These are phyloP conservation scores for Mystacornis crossleyi DNA, from an alignment of 2,113 vertebrate genomes.

Conservation along the genomic window DNA sequence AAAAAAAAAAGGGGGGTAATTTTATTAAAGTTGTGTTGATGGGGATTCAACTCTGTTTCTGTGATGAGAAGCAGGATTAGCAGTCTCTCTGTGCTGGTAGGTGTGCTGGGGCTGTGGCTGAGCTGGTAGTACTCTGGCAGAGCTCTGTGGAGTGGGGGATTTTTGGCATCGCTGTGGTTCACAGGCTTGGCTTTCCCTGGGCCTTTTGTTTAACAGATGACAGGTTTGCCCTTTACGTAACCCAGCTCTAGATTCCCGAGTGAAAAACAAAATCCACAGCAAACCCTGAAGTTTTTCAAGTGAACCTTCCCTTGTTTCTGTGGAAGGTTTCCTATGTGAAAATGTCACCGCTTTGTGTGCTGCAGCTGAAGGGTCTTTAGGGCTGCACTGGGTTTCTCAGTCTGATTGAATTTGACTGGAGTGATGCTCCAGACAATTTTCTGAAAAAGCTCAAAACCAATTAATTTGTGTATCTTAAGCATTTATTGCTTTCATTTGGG, in stretches of 20 bases:
- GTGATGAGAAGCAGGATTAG: background rate
- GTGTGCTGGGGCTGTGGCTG: background rate
- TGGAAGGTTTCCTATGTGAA: background rate
- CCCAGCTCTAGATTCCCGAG: background rate
- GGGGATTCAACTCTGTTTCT: background rate
- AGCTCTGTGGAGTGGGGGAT: background rate
- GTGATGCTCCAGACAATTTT: background rate
- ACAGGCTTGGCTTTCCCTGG: background rate
- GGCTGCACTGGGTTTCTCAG: background rate
- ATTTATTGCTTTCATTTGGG: background rate
- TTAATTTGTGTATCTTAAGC: background rate
- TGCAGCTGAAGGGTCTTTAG: background rate
- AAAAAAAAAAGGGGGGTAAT: background rate
- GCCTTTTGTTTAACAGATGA: background rate
- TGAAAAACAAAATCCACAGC: background rate
- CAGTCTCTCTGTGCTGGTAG: background rate
- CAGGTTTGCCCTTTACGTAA: background rate
- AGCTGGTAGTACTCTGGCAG: background rate
- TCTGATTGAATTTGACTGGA: background rate
- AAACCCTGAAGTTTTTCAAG: background rate
- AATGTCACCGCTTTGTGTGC: background rate
- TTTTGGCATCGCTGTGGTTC: background rate
- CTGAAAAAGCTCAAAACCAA: background rate
- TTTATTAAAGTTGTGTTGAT: background rate
- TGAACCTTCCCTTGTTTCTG: background rate